Percentiles rank a stretch among this genome's conserved stretches.
These are phyloP conservation scores for Helogale parvula DNA, from an alignment of 2,113 vertebrate species.

Conservation along the genomic window DNA sequence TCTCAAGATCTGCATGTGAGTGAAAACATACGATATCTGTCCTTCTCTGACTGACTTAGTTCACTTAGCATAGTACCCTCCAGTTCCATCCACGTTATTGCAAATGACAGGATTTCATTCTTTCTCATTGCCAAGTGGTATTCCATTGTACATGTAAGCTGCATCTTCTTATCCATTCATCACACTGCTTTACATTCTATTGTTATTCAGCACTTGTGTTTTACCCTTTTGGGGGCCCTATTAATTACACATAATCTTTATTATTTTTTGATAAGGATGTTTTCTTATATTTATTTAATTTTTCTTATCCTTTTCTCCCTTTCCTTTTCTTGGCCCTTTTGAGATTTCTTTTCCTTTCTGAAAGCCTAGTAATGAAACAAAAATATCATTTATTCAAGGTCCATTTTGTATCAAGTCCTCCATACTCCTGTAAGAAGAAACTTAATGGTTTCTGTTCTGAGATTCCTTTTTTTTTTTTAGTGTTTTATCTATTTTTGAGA, in stretches of 20 bases:
- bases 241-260: background rate
- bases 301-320: background rate
- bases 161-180: too few relatives aligned
- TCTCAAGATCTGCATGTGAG: too few relatives aligned
- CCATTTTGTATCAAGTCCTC: background rate
- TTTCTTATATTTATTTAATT: background rate
- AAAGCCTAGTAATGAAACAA: background rate
- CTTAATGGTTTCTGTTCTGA: background rate
- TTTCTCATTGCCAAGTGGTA: too few relatives aligned
- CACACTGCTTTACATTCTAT: background rate
- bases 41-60: too few relatives aligned
- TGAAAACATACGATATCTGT: too few relatives aligned
- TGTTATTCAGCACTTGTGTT: background rate
- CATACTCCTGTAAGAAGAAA: background rate
- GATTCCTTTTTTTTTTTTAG: background rate
- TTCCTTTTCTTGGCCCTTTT: background rate
- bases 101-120: too few relatives aligned
- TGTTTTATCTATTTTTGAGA: too few relatives aligned
- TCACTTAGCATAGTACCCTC: too few relatives aligned
- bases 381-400: background rate
- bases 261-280: background rate
- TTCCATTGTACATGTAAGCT: too few relatives aligned
- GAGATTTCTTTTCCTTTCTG: background rate
- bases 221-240: too few relatives aligned
- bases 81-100: too few relatives aligned